Base-by-base conservation (phyloP, 2,797 vertebrate genomes). In the Takifugu rubripes region DNA sequence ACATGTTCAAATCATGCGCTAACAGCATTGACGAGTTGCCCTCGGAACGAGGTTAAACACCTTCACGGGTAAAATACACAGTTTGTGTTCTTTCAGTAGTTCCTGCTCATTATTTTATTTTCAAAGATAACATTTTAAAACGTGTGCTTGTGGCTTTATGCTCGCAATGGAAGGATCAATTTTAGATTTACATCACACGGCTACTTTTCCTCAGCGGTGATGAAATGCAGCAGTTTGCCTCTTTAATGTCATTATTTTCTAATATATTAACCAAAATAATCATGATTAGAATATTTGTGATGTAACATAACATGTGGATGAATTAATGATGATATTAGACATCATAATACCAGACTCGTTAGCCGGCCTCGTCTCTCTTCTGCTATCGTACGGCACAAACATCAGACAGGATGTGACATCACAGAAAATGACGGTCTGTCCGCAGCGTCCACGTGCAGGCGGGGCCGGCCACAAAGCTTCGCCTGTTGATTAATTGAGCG, bases 11-110 rank as follows among this genome's bases (percentile, higher is more conserved):
- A 79, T 84, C 71, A 81, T 74, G 63, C 62, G 56, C 63, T 59
- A 54, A 74, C 64, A 56, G 51, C 75, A 80, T 77, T 80, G 78
- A 88, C 85, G 70, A 66, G 45, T 55, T 56, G 61, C 64, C 50
- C 57, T 61, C 26, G 16, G 17, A 36, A 48, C 7, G 9, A 74
- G 62, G 54, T 64, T 55, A 47, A 44, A 72, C 49, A 54, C 52
- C 59, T 72, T 81, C 49, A 47, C 54, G 56, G 31, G 52, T 36
- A 67, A 64, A 31, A 24, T 7, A 6, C 43, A 44, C 36, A 44
- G 43, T 24, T 61, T 40, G 50, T 55, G 50, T 70, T 17, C 14
- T 57, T 61, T 60, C 40, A 49, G 56, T 29, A 21, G 36, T 40
- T 7, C 25, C 48, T 31, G 27, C n/a, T 24, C 17, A 25, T 27